Conservation (phyloP, 2,797 vertebrate species). For the Galago senegalensis region DNA sequence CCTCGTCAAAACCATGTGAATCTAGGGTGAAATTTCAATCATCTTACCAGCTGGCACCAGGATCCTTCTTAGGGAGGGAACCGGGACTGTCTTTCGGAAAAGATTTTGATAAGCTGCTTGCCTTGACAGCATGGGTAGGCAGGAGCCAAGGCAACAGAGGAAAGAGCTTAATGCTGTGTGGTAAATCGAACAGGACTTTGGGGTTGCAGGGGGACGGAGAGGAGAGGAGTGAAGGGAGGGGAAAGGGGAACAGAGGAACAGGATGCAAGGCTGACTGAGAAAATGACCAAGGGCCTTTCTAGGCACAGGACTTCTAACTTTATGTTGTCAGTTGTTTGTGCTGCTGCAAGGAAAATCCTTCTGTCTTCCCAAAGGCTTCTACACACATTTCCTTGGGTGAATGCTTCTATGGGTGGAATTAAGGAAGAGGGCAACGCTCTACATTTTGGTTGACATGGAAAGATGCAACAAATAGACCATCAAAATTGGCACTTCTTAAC, state of each 20-base stretch:
- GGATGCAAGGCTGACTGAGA: background rate
- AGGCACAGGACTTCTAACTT: constrained; percentile 4
- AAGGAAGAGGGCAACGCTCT: background rate
- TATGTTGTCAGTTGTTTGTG: constrained; percentile 24
- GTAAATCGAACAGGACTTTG: background rate
- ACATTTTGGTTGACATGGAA: constrained; percentile 1
- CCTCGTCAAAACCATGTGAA: constrained; percentile 66
- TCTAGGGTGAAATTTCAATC: constrained; percentile 70
- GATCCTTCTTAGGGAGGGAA: constrained; percentile 59
- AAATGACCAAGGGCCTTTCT: constrained; percentile 32
- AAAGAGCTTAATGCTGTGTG: background rate
- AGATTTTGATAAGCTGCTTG: constrained; percentile 67
- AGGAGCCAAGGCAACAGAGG: constrained; percentile 58
- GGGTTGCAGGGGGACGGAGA: background rate
- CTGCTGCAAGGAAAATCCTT: background rate
- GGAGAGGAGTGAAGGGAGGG: background rate
- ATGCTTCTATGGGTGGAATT: constrained; percentile 23
- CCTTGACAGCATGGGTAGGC: constrained; percentile 40
- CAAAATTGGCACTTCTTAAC: background rate
- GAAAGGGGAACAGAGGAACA: background rate
- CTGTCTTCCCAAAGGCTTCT: background rate
- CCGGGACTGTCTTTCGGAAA: constrained; percentile 47
- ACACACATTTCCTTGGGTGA: background rate
- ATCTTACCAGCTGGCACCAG: constrained; percentile 61
- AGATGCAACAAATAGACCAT: background rate